Base-by-base conservation (phyloP, 1,140 invertebrate species). In the Trichonephila clavipes region DNA sequence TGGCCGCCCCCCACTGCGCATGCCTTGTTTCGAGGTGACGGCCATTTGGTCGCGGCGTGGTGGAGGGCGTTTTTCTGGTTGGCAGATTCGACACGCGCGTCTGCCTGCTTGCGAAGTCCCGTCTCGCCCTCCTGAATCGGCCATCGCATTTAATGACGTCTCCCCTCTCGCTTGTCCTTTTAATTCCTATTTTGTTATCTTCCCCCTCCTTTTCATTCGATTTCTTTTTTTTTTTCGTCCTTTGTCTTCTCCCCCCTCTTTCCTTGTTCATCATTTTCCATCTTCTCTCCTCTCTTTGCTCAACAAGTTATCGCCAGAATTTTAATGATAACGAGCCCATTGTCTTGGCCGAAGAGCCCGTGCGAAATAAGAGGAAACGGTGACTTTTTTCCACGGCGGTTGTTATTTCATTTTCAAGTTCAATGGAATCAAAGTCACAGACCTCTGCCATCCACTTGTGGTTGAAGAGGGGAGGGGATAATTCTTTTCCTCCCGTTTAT, bases 171-270 rank as follows among this genome's bases (percentile, higher is more conserved):
- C 51, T 72, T 40, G 90, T 82, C 92, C 91, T 92, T 92, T 92
- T 92, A 92, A 92, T 92, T 92, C 83, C 90, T 82, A 92, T 92
- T 92, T 92, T 92, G 90, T 92, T 92, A 92, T 92, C 90, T 92
- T 87, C 62, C 62, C 51, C 58, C 83, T 91, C 62, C 61, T 81
- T 51, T 86, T 86, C 58, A 44, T 90, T 82, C 44, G 81, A 34
- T 40, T n/a, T 16, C 51, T 83, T 40, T 82, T 82, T 77, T 90
- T 59, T 90, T 64, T 64, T 19, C 28, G 69, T 92, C 69, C 69
- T 28, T 59, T 61, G 66, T 92, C 66, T 89, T 81, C n/a, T 51
- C 21, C 0, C 82, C 21, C 82, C 58, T 44, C n/a, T 24, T n/a
- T 24, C 83, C 58, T 85, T 61, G 44, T 85, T 85, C 59, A 85